Evolutionary conservation across 2,888 invertebrate genomes (phyloP).

Genomic region (Operophtera brumata): DNA sequence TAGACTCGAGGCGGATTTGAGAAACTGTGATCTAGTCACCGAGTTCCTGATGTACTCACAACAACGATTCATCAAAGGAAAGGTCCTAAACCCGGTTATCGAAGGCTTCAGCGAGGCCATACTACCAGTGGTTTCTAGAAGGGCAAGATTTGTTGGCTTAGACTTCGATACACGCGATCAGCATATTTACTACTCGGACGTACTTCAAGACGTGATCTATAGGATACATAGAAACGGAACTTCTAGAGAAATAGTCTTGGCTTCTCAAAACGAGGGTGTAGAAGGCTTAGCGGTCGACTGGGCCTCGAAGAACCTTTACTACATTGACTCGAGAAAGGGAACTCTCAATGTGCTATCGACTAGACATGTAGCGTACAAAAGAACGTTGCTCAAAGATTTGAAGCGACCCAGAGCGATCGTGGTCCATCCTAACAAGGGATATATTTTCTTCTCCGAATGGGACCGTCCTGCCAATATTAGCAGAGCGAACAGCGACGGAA

Average conservation of each 20-base stretch:
- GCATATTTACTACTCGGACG: conserved; percentile 98
- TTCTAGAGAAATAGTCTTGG: conserved; percentile 92
- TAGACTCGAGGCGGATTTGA: conserved; percentile 85
- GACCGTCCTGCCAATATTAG: conserved; percentile 98
- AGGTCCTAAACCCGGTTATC: conserved; percentile 91
- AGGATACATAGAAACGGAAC: conserved; percentile 89
- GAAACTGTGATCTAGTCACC: conserved; percentile 89
- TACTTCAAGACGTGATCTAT: conserved; percentile 96
- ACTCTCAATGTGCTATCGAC: conserved; percentile 96
- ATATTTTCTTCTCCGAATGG: conserved; percentile 97
- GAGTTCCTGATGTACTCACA: conserved; percentile 98
- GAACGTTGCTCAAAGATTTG: conserved; percentile 91
- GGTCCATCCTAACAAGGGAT: conserved; percentile 97
- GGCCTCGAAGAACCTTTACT: conserved; percentile 97
- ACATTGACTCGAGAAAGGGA: conserved; percentile 96
- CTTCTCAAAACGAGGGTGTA: conserved; percentile 98
- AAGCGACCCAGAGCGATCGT: conserved; percentile 97
- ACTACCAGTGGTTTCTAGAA: conserved; percentile 93
- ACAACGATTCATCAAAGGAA: conserved; percentile 96
- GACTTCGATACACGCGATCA: conserved; percentile 95
- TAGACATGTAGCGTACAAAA: conserved; percentile 89
- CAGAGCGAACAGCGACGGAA: conserved; percentile 94
- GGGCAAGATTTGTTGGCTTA: conserved; percentile 96
- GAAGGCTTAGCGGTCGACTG: conserved; percentile 98
- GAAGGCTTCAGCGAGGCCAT: conserved; percentile 97